phyloP scores from a whole-genome alignment of 2,888 invertebrate species.

The Myopa testacea region DNA sequence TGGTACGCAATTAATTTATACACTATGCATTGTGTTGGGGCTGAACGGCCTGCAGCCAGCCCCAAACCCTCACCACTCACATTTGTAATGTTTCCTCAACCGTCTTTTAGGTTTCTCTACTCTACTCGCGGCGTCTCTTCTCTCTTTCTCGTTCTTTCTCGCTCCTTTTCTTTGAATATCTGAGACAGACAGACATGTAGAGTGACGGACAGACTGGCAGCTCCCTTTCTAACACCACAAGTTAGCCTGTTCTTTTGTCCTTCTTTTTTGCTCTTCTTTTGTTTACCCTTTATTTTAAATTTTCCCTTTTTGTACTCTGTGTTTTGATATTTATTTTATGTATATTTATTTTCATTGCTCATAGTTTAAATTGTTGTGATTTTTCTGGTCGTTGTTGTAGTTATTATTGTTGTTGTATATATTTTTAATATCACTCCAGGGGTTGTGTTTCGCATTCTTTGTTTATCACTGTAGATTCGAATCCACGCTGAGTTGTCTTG shows the following conservation, averaged over 20 bases:
- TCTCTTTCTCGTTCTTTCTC: neutral
- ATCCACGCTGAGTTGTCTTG: slow-evolving; percentile 25
- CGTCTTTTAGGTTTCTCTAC: neutral
- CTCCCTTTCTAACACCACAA: neutral
- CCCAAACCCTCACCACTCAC: neutral
- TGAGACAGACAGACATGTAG: too few relatives aligned
- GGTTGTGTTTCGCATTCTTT: slow-evolving; percentile 21
- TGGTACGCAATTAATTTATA: slow-evolving; percentile 29
- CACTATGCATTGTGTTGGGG: neutral
- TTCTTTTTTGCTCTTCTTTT: neutral
- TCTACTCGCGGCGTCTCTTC: neutral
- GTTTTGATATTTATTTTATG: neutral
- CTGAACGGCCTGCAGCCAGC: neutral
- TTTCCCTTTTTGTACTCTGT: neutral
- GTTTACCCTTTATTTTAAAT: neutral
- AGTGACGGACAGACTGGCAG: too few relatives aligned
- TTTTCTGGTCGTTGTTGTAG: neutral
- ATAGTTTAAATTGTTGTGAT: neutral
- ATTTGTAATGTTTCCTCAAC: slow-evolving; percentile 12
- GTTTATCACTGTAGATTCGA: neutral
- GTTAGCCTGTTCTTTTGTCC: neutral
- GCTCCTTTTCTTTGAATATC: neutral
- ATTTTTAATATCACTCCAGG: slow-evolving; percentile 38
- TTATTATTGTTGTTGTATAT: slow-evolving; percentile 13
- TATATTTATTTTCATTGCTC: slow-evolving; percentile 11